These are phyloP conservation scores for Pterois miles DNA, from an alignment of 2,797 vertebrate genomes.

Conservation along the genomic window DNA sequence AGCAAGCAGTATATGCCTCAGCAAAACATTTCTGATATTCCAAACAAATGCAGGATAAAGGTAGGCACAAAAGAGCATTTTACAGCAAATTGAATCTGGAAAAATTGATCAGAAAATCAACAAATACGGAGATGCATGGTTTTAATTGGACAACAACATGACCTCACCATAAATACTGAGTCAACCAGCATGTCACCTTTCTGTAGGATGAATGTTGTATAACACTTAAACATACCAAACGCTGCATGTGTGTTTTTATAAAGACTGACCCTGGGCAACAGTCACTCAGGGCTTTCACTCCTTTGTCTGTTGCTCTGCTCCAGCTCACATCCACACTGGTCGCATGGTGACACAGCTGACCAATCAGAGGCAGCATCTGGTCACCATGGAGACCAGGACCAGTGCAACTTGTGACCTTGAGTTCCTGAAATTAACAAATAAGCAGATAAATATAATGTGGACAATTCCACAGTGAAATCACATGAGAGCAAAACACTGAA, in stretches of 20 bases:
- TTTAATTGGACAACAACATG: background rate
- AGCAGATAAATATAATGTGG: background rate
- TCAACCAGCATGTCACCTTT: background rate
- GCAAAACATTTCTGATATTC: background rate
- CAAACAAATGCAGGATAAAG: background rate
- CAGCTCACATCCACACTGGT: conserved; percentile 71
- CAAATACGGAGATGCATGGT: background rate
- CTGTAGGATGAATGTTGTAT: background rate
- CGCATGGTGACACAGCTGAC: conserved; percentile 61
- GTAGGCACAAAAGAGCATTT: background rate
- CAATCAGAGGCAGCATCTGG: conserved; percentile 58
- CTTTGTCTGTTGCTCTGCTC: conserved; percentile 72
- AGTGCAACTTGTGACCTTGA: conserved; percentile 73
- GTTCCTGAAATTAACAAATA: conserved; percentile 54
- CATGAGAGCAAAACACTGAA: background rate
- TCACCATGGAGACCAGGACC: conserved; percentile 68
- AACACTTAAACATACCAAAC: background rate
- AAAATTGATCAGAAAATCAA: background rate
- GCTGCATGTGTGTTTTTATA: background rate
- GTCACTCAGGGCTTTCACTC: conserved; percentile 63
- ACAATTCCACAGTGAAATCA: background rate
- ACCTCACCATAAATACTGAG: background rate
- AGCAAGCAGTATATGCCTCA: background rate
- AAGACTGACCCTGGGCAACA: conserved; percentile 52
- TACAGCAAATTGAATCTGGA: background rate